Evolutionary conservation across 2,113 vertebrate species (phyloP).

Genomic region (Clupea harengus): DNA sequence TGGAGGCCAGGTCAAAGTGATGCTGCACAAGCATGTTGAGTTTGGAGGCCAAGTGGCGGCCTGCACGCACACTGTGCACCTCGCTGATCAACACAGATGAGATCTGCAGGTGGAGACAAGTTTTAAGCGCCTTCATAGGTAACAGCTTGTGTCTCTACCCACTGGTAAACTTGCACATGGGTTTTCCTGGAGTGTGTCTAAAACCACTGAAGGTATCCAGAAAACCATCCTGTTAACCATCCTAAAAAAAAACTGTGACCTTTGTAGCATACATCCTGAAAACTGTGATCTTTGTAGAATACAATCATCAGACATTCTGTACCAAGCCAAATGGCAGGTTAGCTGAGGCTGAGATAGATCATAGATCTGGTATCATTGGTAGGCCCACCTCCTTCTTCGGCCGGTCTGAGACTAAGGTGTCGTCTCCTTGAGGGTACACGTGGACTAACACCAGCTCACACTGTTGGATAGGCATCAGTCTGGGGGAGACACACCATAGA

Average conservation of each 20-base stretch:
- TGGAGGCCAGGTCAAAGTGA: conserved; percentile 96
- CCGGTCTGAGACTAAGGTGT: conserved; percentile 92
- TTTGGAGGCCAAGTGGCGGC: conserved; percentile 90
- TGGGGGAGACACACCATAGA: conserved; percentile 53
- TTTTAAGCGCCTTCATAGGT: not conserved
- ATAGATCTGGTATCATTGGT: not conserved
- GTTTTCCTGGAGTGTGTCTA: not conserved
- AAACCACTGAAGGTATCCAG: not conserved
- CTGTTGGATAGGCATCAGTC: conserved; percentile 97
- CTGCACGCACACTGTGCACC: conserved; percentile 95
- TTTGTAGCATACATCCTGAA: not conserved
- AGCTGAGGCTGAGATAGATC: not conserved
- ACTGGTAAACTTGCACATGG: not conserved
- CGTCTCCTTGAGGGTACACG: conserved; percentile 92
- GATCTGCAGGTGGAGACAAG: conserved; percentile 62
- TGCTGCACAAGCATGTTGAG: conserved; percentile 96
- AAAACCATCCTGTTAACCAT: no score
- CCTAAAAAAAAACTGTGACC: no score
- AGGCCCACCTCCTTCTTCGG: conserved; percentile 87
- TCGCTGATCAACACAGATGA: conserved; percentile 86
- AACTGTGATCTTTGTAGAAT: no score
- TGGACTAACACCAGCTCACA: conserved; percentile 97
- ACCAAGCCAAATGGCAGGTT: not conserved
- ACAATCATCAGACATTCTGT: no score
- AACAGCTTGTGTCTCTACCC: not conserved